phyloP scores from a whole-genome alignment of 2,797 vertebrate genomes.

The Octomys mimax region DNA sequence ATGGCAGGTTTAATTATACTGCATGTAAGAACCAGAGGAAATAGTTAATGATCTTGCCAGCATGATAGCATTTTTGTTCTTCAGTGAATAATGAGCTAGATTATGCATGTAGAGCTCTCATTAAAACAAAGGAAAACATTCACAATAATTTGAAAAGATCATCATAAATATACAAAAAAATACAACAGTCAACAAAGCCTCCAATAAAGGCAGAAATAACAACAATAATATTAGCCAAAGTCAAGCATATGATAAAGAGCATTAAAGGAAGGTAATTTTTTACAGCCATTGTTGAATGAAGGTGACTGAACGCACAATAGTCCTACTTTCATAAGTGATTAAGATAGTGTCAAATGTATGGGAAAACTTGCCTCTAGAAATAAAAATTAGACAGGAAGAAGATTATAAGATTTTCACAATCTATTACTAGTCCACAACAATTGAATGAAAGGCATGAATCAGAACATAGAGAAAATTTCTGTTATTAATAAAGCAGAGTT shows the following conservation, averaged over 20 bases:
- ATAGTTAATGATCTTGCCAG: conserved; percentile 53
- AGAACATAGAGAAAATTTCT: conserved; percentile 18
- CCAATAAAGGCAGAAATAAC: not conserved
- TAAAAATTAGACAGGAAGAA: conserved; percentile 30
- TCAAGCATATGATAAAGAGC: not conserved
- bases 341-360: not conserved
- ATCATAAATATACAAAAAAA: conserved; percentile 33
- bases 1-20: conserved; percentile 28
- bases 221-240: not conserved
- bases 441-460: conserved; percentile 35
- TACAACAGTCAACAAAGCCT: not conserved
- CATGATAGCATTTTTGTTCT: conserved; percentile 46
- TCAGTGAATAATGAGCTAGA: conserved; percentile 57
- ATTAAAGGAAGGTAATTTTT: conserved; percentile 17
- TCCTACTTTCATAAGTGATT: not conserved
- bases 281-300: conserved; percentile 6
- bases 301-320: not conserved
- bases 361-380: not conserved
- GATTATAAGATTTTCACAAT: conserved; percentile 25
- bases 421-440: not conserved
- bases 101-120: conserved; percentile 18
- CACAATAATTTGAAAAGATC: not conserved
- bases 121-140: conserved; percentile 38
- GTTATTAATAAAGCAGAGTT: conserved; percentile 20
- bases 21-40: conserved; percentile 32